Evolutionary conservation across 2,888 invertebrate species (phyloP).

Genomic region (Camptogramma bilineatum): DNA sequence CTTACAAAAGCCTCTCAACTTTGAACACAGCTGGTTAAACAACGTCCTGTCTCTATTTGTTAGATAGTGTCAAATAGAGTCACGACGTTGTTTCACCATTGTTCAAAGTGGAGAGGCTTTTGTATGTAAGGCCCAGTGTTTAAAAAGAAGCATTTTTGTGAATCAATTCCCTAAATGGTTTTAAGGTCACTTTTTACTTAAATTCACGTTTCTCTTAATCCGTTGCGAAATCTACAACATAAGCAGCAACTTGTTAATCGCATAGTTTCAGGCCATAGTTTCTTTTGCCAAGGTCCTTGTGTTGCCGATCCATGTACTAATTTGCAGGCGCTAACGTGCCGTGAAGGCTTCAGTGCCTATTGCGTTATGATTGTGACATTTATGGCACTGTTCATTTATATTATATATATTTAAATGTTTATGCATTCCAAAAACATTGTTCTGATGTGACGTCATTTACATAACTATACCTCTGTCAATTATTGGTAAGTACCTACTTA

Average conservation of each 20-base stretch:
- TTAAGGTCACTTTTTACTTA: too few relatives aligned
- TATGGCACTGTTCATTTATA: slow-evolving; percentile 4
- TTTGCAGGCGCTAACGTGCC: slow-evolving; percentile 44
- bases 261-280: slow-evolving; percentile 21
- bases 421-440: slow-evolving; percentile 4
- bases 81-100: too few relatives aligned
- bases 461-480: too few relatives aligned
- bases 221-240: not conserved
- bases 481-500: too few relatives aligned
- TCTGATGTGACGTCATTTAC: not conserved
- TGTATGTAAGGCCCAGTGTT: too few relatives aligned
- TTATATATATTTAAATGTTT: slow-evolving; percentile 1
- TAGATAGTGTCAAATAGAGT: too few relatives aligned
- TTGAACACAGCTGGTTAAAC: too few relatives aligned
- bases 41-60: too few relatives aligned
- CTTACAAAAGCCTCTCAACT: too few relatives aligned
- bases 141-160: too few relatives aligned
- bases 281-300: slow-evolving; percentile 31
- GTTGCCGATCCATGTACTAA: slow-evolving; percentile 39
- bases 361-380: slow-evolving; percentile 37
- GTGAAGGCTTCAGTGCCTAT: slow-evolving; percentile 44
- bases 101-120: too few relatives aligned
- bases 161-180: too few relatives aligned
- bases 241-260: slow-evolving; percentile 16
- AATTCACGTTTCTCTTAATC: not conserved